Conservation (phyloP, 1,140 invertebrate genomes). For the Lepidotrigona ventralis region DNA sequence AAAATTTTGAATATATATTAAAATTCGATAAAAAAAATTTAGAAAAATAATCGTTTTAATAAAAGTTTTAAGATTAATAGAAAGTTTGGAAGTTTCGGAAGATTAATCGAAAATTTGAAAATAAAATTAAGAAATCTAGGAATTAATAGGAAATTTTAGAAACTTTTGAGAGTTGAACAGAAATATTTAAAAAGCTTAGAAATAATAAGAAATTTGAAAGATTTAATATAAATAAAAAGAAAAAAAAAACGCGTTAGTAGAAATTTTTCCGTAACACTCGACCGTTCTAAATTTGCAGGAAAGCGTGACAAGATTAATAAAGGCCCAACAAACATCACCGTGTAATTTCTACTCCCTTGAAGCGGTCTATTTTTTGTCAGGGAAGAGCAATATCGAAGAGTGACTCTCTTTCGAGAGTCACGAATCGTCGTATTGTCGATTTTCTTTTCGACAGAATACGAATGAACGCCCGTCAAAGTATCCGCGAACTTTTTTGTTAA, state of each 20-base stretch:
- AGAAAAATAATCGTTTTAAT: too few relatives aligned
- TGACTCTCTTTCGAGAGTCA: not conserved
- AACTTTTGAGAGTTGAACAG: too few relatives aligned
- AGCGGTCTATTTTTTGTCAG: not conserved
- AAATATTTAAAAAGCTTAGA: too few relatives aligned
- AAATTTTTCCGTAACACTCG: not conserved
- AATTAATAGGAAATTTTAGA: too few relatives aligned
- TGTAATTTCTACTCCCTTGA: conserved; percentile 1
- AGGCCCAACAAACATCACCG: not conserved
- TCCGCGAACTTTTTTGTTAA: not conserved
- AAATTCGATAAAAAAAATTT: too few relatives aligned
- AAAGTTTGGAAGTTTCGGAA: too few relatives aligned
- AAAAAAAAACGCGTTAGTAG: too few relatives aligned
- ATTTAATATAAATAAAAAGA: not conserved
- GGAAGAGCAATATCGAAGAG: not conserved
- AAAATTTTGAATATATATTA: too few relatives aligned
- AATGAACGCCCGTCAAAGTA: conserved; percentile 10
- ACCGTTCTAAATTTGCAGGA: not conserved
- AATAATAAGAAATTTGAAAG: not conserved
- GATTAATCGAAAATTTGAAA: too few relatives aligned
- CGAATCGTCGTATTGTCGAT: not conserved
- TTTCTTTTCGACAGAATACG: conserved; percentile 16
- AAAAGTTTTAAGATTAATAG: too few relatives aligned
- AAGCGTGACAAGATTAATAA: not conserved
- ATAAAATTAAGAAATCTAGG: too few relatives aligned